Base-by-base conservation (phyloP, 2,888 invertebrate species). In the Dicranocentrus wangi region DNA sequence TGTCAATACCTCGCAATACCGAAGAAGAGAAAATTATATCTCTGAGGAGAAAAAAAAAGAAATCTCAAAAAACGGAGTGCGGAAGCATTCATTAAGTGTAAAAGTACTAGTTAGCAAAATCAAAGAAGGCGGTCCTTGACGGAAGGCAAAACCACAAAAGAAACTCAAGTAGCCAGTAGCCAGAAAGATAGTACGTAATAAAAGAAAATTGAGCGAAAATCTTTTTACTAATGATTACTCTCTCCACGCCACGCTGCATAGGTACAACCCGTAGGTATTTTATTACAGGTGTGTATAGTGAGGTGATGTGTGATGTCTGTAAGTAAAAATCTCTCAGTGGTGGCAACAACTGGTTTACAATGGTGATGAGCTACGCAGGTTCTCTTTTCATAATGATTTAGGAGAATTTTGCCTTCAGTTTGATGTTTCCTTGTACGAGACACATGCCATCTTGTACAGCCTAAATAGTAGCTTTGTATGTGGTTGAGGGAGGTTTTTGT, bases 81-180 rank as follows among this genome's bases (percentile, higher is more conserved):
- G n/a, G 47, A 47, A 21, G 23, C 10, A 25, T 55, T 55, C 55
- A 55, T 55, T 55, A 55, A 51, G 77, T 69, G 69, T 77, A 69
- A 53, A 69, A 66, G 25, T 55, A 47, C 66, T 66, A 39, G 55
- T 75, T 75, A 58, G 32, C n/a, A 32, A 51, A 23, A 55, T 17
- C 43, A 19, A 60, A 55, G 69, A 47, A 77, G 77, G 77, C 77
- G 77, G 77, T 77, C 77, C 63, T 77, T 60, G 25, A 51, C 61
- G 61, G 53, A 32, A 51, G 61, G 47, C 42, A 66, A 69, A 77
- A 77, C 77, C 69, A 77, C 77, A 61, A 63, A 65, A 17, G 69
- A 77, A 76, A 77, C 69, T 77, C 77, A 77, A 77, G 77, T 69
- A 77, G 77, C 76, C 76, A 76, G 76, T 77, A 69, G 69, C 77